Evolutionary conservation across 1,140 invertebrate species (phyloP).

Genomic region (Drosophila orena): DNA sequence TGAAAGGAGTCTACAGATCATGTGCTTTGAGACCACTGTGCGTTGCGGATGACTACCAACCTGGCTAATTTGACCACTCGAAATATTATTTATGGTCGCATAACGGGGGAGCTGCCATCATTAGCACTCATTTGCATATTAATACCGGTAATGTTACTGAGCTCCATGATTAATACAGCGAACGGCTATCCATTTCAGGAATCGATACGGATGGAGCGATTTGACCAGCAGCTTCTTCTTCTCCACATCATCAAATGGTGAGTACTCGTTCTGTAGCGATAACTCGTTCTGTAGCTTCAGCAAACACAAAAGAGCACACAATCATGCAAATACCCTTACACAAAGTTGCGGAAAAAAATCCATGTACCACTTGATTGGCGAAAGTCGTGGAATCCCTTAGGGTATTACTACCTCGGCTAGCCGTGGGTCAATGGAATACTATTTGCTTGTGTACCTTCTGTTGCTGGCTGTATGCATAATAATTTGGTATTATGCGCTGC

Average conservation of each 20-base stretch:
- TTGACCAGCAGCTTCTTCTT: constrained; percentile 87
- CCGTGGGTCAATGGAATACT: constrained; percentile 7
- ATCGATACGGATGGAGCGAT: constrained; percentile 88
- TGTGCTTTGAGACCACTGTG: background rate
- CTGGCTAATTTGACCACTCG: constrained; percentile 19
- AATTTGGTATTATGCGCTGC: constrained; percentile 73
- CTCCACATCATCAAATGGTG: constrained; percentile 85
- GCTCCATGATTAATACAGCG: constrained; percentile 50
- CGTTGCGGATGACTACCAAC: background rate
- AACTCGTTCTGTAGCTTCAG: background rate
- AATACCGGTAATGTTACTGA: constrained; percentile 47
- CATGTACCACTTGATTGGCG: background rate
- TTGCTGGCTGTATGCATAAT: constrained; percentile 74
- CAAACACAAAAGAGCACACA: background rate
- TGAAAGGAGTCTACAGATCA: too few relatives aligned
- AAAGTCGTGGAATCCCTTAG: background rate
- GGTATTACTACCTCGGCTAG: constrained; percentile 17
- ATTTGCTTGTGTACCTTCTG: constrained; percentile 31
- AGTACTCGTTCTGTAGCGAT: constrained; percentile 42
- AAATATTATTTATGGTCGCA: constrained; percentile 32
- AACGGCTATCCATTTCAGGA: constrained; percentile 75
- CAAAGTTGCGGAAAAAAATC: background rate
- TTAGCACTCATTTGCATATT: constrained; percentile 65
- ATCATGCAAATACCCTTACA: background rate
- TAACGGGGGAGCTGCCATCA: constrained; percentile 16